Evolutionary conservation across 2,888 invertebrate genomes (phyloP).

Genomic region (Hydraecia micacea): DNA sequence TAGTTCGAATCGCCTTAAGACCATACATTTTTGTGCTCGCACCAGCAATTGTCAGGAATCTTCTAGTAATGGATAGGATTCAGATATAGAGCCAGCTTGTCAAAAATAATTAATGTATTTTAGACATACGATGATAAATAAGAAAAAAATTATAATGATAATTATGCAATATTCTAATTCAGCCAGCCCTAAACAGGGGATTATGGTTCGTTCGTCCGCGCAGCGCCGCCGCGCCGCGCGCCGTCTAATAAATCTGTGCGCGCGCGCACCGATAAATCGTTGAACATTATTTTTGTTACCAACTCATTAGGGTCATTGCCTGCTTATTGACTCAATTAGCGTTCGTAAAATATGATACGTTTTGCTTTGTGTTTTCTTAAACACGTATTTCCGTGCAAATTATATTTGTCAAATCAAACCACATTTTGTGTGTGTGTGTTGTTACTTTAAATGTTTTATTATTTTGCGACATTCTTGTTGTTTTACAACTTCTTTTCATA

Average conservation of each 20-base stretch:
- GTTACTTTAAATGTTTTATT: conserved; percentile 46
- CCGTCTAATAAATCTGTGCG: conserved; percentile 87
- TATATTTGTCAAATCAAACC: conserved; percentile 78
- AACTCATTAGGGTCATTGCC: conserved; percentile 90
- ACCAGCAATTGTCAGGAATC: not conserved
- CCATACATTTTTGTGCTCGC: not conserved
- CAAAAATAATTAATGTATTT: not conserved
- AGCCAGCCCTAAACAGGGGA: conserved; percentile 83
- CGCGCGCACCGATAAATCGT: conserved; percentile 89
- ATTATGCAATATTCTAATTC: conserved; percentile 47
- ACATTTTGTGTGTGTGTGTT: conserved; percentile 67
- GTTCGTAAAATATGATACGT: conserved; percentile 82
- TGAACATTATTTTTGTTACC: conserved; percentile 89
- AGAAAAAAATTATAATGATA: conserved; percentile 11
- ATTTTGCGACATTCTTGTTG: not conserved
- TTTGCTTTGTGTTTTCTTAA: conserved; percentile 81
- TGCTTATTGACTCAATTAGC: conserved; percentile 88
- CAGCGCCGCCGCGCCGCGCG: conserved; percentile 74
- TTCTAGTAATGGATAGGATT: not conserved
- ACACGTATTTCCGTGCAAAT: conserved; percentile 76
- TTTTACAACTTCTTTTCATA: not conserved
- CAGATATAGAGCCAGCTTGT: not conserved
- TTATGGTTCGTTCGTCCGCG: conserved; percentile 79
- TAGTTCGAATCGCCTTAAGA: not conserved
- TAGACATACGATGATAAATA: not conserved